Conservation (phyloP, 2,888 invertebrate genomes). For the Tridacna gigas region DNA sequence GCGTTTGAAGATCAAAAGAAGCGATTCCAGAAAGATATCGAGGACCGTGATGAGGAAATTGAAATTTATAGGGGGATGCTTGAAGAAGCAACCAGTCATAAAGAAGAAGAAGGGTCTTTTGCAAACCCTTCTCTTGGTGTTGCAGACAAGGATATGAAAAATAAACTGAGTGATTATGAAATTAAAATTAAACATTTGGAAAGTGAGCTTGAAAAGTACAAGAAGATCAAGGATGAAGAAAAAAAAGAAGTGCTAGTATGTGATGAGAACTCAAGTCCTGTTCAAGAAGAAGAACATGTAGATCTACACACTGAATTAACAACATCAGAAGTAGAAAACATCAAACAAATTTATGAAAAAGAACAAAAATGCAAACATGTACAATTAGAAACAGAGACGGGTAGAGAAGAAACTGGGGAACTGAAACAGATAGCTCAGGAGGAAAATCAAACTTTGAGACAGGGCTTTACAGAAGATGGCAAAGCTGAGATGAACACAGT, state of each 20-base stretch:
- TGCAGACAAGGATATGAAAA: not conserved
- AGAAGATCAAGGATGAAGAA: not conserved
- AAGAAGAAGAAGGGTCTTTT: constrained; percentile 4
- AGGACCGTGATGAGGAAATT: constrained; percentile 53
- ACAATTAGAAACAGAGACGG: not conserved
- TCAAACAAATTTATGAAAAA: too few species aligned
- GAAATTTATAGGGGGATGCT: constrained; percentile 51
- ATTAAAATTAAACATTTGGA: not conserved
- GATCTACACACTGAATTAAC: too few species aligned
- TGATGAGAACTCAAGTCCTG: too few species aligned
- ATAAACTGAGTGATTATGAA: constrained; percentile 18
- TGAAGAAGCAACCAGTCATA: constrained; percentile 40
- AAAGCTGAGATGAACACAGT: too few species aligned
- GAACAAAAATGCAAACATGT: not conserved
- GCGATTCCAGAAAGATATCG: constrained; percentile 48
- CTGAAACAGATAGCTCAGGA: too few species aligned
- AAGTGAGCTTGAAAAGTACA: constrained; percentile 10
- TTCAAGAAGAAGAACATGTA: too few species aligned
- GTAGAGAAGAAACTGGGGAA: too few species aligned
- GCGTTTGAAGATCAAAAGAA: constrained; percentile 56
- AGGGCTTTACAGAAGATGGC: not conserved
- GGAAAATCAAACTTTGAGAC: not conserved
- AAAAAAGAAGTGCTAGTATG: too few species aligned
- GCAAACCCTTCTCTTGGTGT: not conserved
- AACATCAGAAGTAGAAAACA: not conserved